Percentiles rank a stretch among this genome's conserved stretches.
phyloP scores from a whole-genome alignment of 1,140 invertebrate genomes.

The Danaus melanippus region DNA sequence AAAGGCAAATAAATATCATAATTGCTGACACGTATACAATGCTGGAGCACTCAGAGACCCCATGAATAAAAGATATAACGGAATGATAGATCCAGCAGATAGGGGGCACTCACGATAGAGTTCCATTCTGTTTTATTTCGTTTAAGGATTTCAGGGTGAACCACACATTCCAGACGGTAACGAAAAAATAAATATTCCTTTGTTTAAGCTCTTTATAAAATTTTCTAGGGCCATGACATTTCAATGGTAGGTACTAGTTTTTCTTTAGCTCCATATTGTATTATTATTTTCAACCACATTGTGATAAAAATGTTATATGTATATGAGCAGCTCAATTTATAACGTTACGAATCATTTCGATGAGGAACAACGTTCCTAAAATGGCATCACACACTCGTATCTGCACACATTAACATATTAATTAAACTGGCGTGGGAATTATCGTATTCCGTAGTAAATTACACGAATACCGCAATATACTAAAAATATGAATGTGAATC shows the following conservation, averaged over 20 bases:
- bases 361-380: constrained; percentile 6
- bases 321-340: no score
- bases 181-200: constrained; percentile 37
- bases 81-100: constrained; percentile 34
- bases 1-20: constrained; percentile 64
- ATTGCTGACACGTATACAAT: constrained; percentile 63
- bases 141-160: constrained; percentile 33
- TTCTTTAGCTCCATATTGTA: no score
- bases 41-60: constrained; percentile 44
- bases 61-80: constrained; percentile 60
- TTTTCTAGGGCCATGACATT: constrained; percentile 11
- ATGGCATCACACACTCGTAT: constrained; percentile 7
- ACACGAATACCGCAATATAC: constrained; percentile 43
- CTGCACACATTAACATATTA: constrained; percentile 20
- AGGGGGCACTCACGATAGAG: constrained; percentile 33
- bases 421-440: constrained; percentile 36
- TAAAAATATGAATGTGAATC: constrained; percentile 61
- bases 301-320: no score
- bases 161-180: constrained; percentile 29
- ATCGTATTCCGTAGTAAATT: constrained; percentile 61
- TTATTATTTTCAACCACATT: no score
- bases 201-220: constrained; percentile 27
- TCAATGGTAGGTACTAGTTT: constrained; percentile 7
- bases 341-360: no score
- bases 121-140: constrained; percentile 41